phyloP scores from a whole-genome alignment of 2,888 invertebrate genomes.

The Nemapogon koenigi region DNA sequence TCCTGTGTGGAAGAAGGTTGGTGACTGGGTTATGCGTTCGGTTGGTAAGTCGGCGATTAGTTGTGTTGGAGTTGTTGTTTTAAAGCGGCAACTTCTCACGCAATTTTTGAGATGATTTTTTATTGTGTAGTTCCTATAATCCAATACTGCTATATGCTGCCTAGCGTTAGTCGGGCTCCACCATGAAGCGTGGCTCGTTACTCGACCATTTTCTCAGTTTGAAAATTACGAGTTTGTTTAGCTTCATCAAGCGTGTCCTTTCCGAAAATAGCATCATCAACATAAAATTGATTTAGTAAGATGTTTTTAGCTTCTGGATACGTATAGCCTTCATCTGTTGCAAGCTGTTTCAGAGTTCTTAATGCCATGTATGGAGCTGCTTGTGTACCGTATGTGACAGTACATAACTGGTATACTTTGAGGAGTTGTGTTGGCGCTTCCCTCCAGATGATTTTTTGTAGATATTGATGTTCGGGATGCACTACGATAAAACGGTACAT shows the following conservation, averaged over 20 bases:
- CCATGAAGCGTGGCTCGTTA: too few species aligned
- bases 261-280: constrained; percentile 5
- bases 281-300: not conserved
- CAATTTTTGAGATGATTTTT: too few species aligned
- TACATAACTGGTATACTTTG: constrained; percentile 10
- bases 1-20: constrained; percentile 16
- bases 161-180: too few species aligned
- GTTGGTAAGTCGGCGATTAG: constrained; percentile 18
- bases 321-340: constrained; percentile 2
- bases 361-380: too few species aligned
- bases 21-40: constrained; percentile 12
- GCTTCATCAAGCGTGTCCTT: not conserved
- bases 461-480: constrained; percentile 13
- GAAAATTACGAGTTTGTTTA: not conserved
- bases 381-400: too few species aligned
- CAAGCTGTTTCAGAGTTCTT: too few species aligned
- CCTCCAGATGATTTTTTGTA: constrained; percentile 19
- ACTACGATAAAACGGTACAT: constrained; percentile 17
- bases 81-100: too few species aligned
- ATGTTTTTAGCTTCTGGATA: constrained; percentile 1
- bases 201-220: constrained; percentile 5
- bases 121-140: too few species aligned
- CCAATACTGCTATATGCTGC: too few species aligned
- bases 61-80: too few species aligned
- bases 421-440: constrained; percentile 5